A percentile compares a stretch with the other conserved stretches of the same genome.
Evolutionary conservation across 2,888 invertebrate genomes (phyloP).

Genomic region (Sipha maydis): DNA sequence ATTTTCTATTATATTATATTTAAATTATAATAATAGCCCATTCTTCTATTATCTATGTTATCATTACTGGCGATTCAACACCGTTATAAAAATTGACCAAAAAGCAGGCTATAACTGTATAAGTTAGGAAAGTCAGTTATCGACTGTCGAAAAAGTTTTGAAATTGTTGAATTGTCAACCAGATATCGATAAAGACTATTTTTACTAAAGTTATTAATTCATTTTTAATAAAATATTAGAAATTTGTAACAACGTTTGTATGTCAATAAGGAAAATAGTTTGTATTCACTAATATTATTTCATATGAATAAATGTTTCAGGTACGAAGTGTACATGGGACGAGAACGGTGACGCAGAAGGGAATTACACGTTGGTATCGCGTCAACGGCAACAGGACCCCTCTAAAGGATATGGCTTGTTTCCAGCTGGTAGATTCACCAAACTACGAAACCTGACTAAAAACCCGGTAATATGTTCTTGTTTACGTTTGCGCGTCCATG

Average conservation of each 20-base stretch:
- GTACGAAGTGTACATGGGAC: slow-evolving; percentile 91
- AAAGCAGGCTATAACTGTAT: neutral
- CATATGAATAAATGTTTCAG: slow-evolving; percentile 68
- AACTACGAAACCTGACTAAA: slow-evolving; percentile 71
- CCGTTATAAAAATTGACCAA: neutral
- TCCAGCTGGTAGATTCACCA: slow-evolving; percentile 80
- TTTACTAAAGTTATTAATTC: neutral
- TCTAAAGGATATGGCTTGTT: slow-evolving; percentile 76
- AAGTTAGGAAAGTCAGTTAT: neutral
- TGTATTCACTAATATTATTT: too few relatives aligned
- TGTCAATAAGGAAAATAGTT: too few relatives aligned
- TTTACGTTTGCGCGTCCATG: neutral
- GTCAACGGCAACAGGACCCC: slow-evolving; percentile 68
- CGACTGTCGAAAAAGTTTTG: neutral
- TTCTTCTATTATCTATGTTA: too few relatives aligned
- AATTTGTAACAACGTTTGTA: neutral
- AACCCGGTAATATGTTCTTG: slow-evolving; percentile 74
- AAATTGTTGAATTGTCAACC: neutral
- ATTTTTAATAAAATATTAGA: neutral
- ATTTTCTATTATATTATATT: too few relatives aligned
- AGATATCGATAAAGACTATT: neutral
- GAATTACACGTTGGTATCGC: slow-evolving; percentile 87
- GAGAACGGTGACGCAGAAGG: slow-evolving; percentile 92
- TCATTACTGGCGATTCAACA: neutral
- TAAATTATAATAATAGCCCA: too few relatives aligned